These are phyloP conservation scores for Anthophora plumipes DNA, from an alignment of 2,888 invertebrate species.

Conservation along the genomic window DNA sequence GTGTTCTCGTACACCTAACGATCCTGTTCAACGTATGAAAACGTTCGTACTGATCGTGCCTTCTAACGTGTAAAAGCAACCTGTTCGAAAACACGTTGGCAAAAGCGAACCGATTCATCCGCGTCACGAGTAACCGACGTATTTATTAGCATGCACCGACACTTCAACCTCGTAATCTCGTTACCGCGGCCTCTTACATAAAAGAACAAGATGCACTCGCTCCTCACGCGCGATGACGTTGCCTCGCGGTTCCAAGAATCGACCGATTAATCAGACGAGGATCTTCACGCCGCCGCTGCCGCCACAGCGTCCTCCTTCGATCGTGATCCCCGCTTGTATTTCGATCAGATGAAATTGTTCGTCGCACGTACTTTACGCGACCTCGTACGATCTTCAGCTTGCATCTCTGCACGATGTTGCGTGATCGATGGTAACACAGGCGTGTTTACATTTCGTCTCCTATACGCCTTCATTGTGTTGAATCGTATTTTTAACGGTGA, in stretches of 20 bases:
- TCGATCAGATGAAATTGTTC: conserved; percentile 39
- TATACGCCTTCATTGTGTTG: too few species aligned
- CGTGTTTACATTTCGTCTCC: too few species aligned
- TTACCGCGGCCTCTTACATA: conserved; percentile 53
- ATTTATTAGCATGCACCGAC: conserved; percentile 56
- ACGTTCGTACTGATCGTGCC: not conserved
- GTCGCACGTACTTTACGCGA: not conserved
- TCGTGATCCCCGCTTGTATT: conserved; percentile 8
- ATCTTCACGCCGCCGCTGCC: conserved; percentile 37
- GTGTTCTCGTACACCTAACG: not conserved
- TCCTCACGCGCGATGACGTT: conserved; percentile 39
- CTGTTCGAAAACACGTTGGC: conserved; percentile 8
- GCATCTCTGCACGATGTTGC: not conserved
- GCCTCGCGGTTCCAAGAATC: conserved; percentile 44
- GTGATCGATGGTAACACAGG: not conserved
- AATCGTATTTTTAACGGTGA: too few species aligned
- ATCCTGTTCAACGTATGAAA: not conserved
- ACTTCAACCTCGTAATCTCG: conserved; percentile 57
- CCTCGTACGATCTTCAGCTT: not conserved
- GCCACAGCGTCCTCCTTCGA: conserved; percentile 20
- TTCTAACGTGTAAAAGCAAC: not conserved
- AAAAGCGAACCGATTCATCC: conserved; percentile 20
- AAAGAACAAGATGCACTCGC: conserved; percentile 48
- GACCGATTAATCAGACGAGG: conserved; percentile 45
- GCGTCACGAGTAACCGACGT: conserved; percentile 36